These are phyloP conservation scores for Aethes cnicana DNA, from an alignment of 2,888 invertebrate genomes.

Conservation along the genomic window DNA sequence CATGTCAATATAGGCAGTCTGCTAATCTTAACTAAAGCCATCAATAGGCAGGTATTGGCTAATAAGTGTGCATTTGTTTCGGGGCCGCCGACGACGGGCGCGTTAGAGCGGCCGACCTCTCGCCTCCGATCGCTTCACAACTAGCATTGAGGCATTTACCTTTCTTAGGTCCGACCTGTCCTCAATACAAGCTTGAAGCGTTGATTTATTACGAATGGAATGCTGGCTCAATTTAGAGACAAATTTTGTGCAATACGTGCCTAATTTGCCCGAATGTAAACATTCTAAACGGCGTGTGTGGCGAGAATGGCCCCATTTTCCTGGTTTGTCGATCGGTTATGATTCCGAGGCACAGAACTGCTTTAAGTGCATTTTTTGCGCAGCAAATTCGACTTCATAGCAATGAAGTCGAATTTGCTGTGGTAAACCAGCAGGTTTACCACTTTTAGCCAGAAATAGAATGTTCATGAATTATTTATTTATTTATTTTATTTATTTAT, in stretches of 20 bases:
- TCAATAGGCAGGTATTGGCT: constrained; percentile 55
- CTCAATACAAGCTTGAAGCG: constrained; percentile 72
- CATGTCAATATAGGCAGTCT: constrained; percentile 4
- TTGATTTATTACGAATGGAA: constrained; percentile 75
- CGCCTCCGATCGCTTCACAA: constrained; percentile 57
- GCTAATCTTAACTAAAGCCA: constrained; percentile 5
- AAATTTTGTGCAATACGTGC: constrained; percentile 69
- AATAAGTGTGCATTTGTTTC: constrained; percentile 73
- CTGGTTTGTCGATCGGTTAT: constrained; percentile 39
- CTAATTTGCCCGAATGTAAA: constrained; percentile 48
- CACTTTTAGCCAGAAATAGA: constrained; percentile 1
- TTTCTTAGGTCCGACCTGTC: constrained; percentile 78
- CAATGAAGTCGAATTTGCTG: background rate
- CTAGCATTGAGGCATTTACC: constrained; percentile 78
- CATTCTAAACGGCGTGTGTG: constrained; percentile 42
- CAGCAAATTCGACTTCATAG: too few relatives aligned
- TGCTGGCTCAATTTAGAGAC: constrained; percentile 65
- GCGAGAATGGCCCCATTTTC: constrained; percentile 47
- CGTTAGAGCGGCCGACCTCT: constrained; percentile 74
- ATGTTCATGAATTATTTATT: background rate
- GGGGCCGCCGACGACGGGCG: constrained; percentile 56
- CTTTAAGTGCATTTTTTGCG: constrained; percentile 7
- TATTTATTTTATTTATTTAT: background rate
- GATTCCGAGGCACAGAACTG: constrained; percentile 9
- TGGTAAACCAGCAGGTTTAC: background rate